A percentile compares a stretch with the other conserved stretches of the same genome.
These are phyloP conservation scores for Sclerurus mexicanus DNA, from an alignment of 2,113 vertebrate species.

Conservation along the genomic window DNA sequence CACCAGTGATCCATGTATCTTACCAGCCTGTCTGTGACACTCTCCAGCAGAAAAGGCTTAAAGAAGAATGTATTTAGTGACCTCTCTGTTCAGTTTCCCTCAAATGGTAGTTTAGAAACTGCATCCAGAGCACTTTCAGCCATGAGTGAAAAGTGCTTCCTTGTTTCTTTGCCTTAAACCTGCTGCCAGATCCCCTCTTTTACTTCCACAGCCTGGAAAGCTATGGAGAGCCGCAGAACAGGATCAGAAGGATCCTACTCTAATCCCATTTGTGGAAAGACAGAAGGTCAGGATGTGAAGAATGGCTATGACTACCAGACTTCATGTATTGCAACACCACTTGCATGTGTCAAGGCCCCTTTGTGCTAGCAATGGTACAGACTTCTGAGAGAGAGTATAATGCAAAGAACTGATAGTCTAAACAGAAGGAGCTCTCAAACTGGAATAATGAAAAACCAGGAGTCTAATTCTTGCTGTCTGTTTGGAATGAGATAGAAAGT, in stretches of 20 bases:
- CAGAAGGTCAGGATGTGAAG: neutral
- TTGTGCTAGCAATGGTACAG: neutral
- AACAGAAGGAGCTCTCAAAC: neutral
- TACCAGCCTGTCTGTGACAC: neutral
- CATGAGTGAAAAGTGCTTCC: neutral
- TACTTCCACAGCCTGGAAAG: neutral
- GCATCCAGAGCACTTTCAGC: neutral
- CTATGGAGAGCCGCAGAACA: neutral
- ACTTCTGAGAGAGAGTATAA: neutral
- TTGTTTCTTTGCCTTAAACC: neutral
- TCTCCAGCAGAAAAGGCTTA: neutral
- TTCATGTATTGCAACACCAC: neutral
- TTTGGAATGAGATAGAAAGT: neutral
- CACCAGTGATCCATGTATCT: neutral
- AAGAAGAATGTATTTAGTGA: neutral
- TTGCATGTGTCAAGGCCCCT: neutral
- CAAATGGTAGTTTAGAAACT: neutral
- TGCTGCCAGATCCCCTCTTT: neutral
- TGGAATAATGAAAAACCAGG: neutral
- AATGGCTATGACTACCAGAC: neutral
- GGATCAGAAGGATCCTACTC: neutral
- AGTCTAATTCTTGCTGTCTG: neutral
- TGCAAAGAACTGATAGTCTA: neutral
- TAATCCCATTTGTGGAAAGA: neutral
- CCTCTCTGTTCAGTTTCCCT: neutral